Percentiles rank a stretch among this genome's conserved stretches.
phyloP scores from a whole-genome alignment of 2,113 vertebrate genomes.

The Illadopsis cleaveri region DNA sequence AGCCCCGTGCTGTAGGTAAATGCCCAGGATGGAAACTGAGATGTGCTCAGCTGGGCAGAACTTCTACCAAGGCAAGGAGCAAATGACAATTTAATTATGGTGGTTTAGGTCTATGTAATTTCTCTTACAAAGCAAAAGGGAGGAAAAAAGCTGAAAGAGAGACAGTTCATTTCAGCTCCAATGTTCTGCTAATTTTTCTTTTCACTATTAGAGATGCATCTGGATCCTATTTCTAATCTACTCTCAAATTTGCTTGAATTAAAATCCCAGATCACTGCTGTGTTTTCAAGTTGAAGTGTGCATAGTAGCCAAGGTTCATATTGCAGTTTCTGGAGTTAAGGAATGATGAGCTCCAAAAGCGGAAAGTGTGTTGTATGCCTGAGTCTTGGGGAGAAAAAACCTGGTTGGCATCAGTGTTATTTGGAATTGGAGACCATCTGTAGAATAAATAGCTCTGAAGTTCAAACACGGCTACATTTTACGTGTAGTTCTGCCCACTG shows the following conservation, averaged over 20 bases:
- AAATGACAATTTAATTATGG: constrained; percentile 71
- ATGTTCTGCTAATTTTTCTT: constrained; percentile 28
- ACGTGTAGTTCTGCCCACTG: not conserved
- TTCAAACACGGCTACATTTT: not conserved
- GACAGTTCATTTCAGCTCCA: not conserved
- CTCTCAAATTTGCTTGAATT: constrained; percentile 72
- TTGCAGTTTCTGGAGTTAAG: constrained; percentile 66
- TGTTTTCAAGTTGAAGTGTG: constrained; percentile 67
- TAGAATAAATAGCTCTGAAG: constrained; percentile 21
- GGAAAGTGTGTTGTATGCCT: constrained; percentile 25
- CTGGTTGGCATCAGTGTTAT: constrained; percentile 37
- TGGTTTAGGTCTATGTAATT: constrained; percentile 20
- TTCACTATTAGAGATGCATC: constrained; percentile 63
- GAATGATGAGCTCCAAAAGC: constrained; percentile 55
- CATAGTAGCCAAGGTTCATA: constrained; percentile 66
- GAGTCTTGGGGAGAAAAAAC: constrained; percentile 34
- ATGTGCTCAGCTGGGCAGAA: constrained; percentile 54
- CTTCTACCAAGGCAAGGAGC: constrained; percentile 61
- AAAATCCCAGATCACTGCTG: constrained; percentile 71
- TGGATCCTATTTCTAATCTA: constrained; percentile 73
- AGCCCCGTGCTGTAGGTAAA: constrained; percentile 60
- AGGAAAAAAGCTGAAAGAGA: constrained; percentile 12
- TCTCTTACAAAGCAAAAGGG: constrained; percentile 21
- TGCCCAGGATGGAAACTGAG: constrained; percentile 50
- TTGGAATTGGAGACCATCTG: constrained; percentile 10